phyloP scores from a whole-genome alignment of 2,797 vertebrate genomes.

The Tamandua tetradactyla region DNA sequence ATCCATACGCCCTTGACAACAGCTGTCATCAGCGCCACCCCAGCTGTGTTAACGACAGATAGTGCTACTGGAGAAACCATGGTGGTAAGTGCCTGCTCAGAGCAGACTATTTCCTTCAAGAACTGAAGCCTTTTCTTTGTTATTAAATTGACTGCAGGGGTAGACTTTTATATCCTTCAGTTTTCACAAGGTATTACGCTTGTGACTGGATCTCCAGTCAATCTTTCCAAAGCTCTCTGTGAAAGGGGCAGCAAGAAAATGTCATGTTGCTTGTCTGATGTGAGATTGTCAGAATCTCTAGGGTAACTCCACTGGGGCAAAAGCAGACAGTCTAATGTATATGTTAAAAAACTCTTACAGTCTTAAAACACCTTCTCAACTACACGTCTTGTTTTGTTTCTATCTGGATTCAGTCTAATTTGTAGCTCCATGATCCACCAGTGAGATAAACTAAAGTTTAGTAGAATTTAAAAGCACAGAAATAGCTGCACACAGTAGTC shows the following conservation, averaged over 20 bases:
- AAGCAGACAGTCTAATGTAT: neutral
- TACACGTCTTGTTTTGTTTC: neutral
- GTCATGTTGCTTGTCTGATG: neutral
- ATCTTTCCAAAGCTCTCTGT: neutral
- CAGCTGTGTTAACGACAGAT: slow-evolving; percentile 92
- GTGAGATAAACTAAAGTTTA: neutral
- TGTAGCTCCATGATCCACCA: neutral
- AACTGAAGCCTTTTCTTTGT: neutral
- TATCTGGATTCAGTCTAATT: neutral
- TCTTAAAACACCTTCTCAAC: neutral
- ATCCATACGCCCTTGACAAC: slow-evolving; percentile 91
- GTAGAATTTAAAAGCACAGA: neutral
- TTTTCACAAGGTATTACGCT: neutral
- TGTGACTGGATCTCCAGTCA: neutral
- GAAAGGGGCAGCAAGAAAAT: neutral
- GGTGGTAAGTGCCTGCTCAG: slow-evolving; percentile 89
- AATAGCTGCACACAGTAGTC: neutral
- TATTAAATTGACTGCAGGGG: neutral
- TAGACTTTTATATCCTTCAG: neutral
- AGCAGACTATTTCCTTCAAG: neutral
- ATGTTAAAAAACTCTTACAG: neutral
- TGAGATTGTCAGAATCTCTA: neutral
- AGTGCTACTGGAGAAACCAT: slow-evolving; percentile 92
- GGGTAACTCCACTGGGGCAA: neutral
- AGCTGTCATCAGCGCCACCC: slow-evolving; percentile 92